phyloP scores from a whole-genome alignment of 2,888 invertebrate species.

The Mythimna vitellina region DNA sequence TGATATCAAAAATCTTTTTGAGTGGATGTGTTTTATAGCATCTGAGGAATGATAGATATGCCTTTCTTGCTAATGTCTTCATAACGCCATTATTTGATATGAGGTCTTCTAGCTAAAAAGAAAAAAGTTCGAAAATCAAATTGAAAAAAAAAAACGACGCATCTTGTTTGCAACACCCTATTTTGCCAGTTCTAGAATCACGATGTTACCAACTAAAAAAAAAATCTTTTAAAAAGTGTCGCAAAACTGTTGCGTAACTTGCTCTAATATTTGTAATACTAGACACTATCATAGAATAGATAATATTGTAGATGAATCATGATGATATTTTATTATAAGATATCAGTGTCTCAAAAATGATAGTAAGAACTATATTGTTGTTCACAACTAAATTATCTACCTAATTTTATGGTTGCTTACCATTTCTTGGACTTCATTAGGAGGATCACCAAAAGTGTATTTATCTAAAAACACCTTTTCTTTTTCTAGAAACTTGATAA shows the following conservation, averaged over 20 bases:
- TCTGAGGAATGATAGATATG: slow-evolving; percentile 97
- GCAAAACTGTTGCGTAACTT: not conserved
- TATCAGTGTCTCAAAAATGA: slow-evolving; percentile 7
- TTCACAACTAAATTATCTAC: not conserved
- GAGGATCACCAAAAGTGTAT: slow-evolving; percentile 87
- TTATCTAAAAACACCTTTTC: slow-evolving; percentile 98
- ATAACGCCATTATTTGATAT: slow-evolving; percentile 97
- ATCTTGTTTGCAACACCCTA: not conserved
- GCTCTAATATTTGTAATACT: not conserved
- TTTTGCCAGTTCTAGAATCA: not conserved
- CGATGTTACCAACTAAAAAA: not conserved
- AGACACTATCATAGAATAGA: not conserved
- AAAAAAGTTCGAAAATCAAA: not conserved
- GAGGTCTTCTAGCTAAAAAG: slow-evolving; percentile 95
- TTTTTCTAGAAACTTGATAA: slow-evolving; percentile 96
- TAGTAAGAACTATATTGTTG: not conserved
- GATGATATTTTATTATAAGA: not conserved
- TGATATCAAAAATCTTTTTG: slow-evolving; percentile 97
- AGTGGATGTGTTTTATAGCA: slow-evolving; percentile 98
- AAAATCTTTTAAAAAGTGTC: not conserved
- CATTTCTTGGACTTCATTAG: slow-evolving; percentile 80
- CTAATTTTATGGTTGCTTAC: slow-evolving; percentile 64
- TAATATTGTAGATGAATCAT: not conserved
- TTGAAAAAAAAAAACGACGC: not conserved
- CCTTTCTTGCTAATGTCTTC: slow-evolving; percentile 97